Base-by-base conservation (phyloP, 2,113 vertebrate species). In the Ardeotis arabs region DNA sequence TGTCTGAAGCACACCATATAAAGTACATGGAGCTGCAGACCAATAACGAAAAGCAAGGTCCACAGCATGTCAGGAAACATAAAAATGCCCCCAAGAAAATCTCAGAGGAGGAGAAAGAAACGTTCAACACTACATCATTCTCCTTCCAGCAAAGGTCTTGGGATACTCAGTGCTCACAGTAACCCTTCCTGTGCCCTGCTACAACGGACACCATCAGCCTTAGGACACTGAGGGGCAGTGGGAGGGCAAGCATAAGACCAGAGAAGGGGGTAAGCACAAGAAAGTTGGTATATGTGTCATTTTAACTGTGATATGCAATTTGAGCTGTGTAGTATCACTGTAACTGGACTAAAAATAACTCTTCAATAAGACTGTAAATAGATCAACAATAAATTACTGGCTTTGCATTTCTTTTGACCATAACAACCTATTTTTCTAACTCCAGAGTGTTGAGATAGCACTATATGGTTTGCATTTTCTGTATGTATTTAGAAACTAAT, bases 111-210 rank as follows among this genome's bases (percentile, higher is more conserved):
- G 25, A 83, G 35, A 45, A 74, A 84, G 45, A 66, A 72, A 22
- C 4, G 2, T 77, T 74, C 41, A 91, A 39, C 8, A n/a, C 4
- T 50, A 15, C 15, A 55, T 15, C 20, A 70, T 15, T 8, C 4
- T 77, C 8, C 27, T 90, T 17, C 29, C 44, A 78, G 28, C 17
- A 87, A 76, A 67, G n/a, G 14, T 16, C 50, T 45, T 58, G 19
- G 27, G 11, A 50, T 76, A 22, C 9, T 53, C 45, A 28, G 44
- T 25, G 23, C 25, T 68, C 70, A 21, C 0, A 0, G n/a, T 21
- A 83, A 37, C 6, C 13, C 7, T 55, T 14, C 37, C 39, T 60
- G 35, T 80, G 39, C 53, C n/a, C 10, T 90, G 27, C 6, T 52
- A 0, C 0, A 63, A 50, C 23, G 22, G 39, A 56, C 29, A 29